Percentiles rank a stretch among this genome's conserved stretches.
These are phyloP conservation scores for Esox niger DNA, from an alignment of 2,113 vertebrate genomes.

Conservation along the genomic window DNA sequence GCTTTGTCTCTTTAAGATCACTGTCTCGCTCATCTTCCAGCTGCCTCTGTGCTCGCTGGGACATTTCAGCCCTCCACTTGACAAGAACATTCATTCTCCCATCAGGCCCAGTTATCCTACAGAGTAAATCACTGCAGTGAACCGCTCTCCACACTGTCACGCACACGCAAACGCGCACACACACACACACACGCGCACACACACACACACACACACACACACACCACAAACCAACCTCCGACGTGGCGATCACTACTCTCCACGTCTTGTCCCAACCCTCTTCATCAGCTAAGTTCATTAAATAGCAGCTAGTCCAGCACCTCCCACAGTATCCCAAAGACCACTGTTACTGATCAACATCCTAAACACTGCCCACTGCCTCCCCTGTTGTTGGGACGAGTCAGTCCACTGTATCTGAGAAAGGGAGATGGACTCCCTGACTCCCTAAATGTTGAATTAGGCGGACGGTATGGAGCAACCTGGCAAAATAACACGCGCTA, in stretches of 20 bases:
- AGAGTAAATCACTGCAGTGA: conserved; percentile 17
- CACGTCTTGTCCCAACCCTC: not conserved
- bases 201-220: no score
- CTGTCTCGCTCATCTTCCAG: not conserved
- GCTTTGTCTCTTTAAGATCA: no score
- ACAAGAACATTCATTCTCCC: conserved; percentile 27
- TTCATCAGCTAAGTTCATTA: not conserved
- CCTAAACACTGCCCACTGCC: not conserved
- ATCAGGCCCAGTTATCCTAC: conserved; percentile 15
- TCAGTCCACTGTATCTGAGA: not conserved
- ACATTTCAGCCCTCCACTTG: conserved; percentile 23
- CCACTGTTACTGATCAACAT: not conserved
- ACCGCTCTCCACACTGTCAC: not conserved
- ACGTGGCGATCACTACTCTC: not conserved
- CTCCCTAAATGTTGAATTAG: no score
- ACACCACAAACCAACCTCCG: no score
- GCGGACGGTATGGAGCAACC: no score
- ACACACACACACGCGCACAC: no score
- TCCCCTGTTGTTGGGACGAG: not conserved
- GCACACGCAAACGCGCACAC: no score
- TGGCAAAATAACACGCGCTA: no score
- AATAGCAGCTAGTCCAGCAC: no score
- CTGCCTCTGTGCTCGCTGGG: not conserved
- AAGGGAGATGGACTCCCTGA: not conserved
- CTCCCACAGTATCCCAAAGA: not conserved